Percentiles rank a stretch among this genome's conserved stretches.
phyloP scores from a whole-genome alignment of 2,888 invertebrate species.

The Pristionchus japonicus region DNA sequence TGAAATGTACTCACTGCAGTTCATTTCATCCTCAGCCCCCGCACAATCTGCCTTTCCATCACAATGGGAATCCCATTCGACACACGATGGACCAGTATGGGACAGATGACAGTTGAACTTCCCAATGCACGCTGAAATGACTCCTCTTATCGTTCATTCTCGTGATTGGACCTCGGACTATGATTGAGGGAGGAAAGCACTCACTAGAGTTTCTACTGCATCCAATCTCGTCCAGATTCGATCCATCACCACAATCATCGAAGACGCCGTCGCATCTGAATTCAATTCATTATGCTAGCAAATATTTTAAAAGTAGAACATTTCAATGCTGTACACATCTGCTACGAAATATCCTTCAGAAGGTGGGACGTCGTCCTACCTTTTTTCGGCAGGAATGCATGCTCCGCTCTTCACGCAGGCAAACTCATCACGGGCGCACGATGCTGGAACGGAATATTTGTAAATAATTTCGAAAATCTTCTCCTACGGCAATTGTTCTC shows the following conservation, averaged over 20 bases:
- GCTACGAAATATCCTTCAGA: too few relatives aligned
- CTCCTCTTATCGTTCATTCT: not conserved
- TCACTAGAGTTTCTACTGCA: constrained; percentile 70
- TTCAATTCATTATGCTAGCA: not conserved
- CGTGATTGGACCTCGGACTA: not conserved
- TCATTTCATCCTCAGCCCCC: constrained; percentile 71
- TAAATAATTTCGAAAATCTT: not conserved
- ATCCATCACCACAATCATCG: constrained; percentile 73
- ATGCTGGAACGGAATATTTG: constrained; percentile 57
- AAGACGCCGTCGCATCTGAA: constrained; percentile 69
- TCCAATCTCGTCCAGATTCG: constrained; percentile 73
- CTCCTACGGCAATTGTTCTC: constrained; percentile 73
- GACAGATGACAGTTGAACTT: constrained; percentile 70
- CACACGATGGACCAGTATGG: constrained; percentile 62
- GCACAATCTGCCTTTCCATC: constrained; percentile 70
- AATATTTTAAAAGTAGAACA: too few relatives aligned
- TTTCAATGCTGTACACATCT: too few relatives aligned
- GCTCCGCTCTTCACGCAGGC: constrained; percentile 70
- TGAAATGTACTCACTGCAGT: constrained; percentile 64
- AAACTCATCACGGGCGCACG: constrained; percentile 70
- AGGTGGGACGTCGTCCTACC: too few relatives aligned
- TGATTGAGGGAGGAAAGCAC: not conserved
- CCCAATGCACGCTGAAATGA: constrained; percentile 67
- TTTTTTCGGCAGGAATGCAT: constrained; percentile 67
- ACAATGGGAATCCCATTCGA: constrained; percentile 67